phyloP scores from a whole-genome alignment of 2,888 invertebrate species.

The Megastigmus dorsalis region DNA sequence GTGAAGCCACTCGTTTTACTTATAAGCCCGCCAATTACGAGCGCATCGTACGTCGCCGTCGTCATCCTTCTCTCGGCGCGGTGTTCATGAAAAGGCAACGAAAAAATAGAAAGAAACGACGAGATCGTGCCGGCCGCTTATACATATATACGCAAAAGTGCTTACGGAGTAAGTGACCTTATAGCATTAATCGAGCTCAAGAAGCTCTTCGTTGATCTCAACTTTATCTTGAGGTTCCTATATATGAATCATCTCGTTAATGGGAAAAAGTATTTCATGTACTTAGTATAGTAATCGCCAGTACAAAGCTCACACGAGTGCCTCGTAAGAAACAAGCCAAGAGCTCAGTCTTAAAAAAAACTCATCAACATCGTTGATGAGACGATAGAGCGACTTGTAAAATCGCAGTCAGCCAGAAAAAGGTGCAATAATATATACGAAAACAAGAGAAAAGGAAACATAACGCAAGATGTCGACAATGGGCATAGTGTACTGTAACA shows the following conservation, averaged over 20 bases:
- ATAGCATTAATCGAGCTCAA: not conserved
- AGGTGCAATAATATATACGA: not conserved
- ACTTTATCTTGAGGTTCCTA: not conserved
- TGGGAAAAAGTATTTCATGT: not conserved
- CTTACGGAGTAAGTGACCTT: not conserved
- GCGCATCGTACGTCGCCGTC: not conserved
- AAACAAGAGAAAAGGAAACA: no score
- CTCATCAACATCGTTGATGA: no score
- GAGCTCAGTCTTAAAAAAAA: no score
- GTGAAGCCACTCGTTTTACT: conserved; percentile 14
- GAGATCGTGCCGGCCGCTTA: not conserved
- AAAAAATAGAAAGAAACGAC: no score
- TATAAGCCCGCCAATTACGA: conserved; percentile 30
- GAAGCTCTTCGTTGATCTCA: not conserved
- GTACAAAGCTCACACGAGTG: not conserved
- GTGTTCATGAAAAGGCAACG: not conserved
- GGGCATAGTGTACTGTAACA: conserved; percentile 69
- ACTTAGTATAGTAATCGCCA: not conserved
- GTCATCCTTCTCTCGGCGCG: not conserved
- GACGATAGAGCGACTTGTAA: no score
- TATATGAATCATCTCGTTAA: no score
- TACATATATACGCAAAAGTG: not conserved
- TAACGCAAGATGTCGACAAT: conserved; percentile 73
- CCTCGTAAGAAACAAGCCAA: not conserved
- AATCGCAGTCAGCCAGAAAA: no score